These are phyloP conservation scores for Buathra laborator DNA, from an alignment of 2,888 invertebrate genomes.

Conservation along the genomic window DNA sequence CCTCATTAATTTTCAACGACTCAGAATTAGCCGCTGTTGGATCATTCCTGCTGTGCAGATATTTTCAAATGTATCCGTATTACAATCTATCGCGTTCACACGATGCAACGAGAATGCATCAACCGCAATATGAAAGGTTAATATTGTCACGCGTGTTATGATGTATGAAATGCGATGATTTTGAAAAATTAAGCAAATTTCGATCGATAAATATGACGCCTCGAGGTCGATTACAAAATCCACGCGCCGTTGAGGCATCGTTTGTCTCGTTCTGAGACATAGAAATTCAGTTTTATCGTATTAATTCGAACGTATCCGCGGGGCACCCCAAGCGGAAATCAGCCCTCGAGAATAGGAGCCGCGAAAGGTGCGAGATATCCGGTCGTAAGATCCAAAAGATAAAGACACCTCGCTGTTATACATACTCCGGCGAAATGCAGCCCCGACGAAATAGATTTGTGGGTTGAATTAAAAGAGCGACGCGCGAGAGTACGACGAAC, in stretches of 20 bases:
- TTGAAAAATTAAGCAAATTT: background rate
- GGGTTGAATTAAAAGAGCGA: slow-evolving; percentile 68
- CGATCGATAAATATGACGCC: background rate
- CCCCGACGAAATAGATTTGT: slow-evolving; percentile 64
- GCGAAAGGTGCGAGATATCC: slow-evolving; percentile 76
- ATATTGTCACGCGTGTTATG: background rate
- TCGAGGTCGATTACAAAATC: background rate
- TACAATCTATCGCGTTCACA: background rate
- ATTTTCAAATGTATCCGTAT: background rate
- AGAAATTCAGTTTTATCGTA: background rate
- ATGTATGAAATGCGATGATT: background rate
- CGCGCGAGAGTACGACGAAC: slow-evolving; percentile 35
- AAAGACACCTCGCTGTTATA: slow-evolving; percentile 58
- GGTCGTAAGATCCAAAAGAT: slow-evolving; percentile 73
- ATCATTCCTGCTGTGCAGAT: background rate
- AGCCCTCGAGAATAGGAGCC: slow-evolving; percentile 22
- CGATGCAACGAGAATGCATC: background rate
- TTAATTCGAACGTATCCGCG: background rate
- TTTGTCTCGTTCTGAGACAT: background rate
- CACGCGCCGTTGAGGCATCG: background rate
- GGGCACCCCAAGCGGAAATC: slow-evolving; percentile 13
- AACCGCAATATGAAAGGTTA: background rate
- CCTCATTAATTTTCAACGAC: background rate
- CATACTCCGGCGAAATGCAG: slow-evolving; percentile 24
- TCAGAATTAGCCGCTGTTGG: background rate